These are phyloP conservation scores for Tachina grossa DNA, from an alignment of 2,888 invertebrate genomes.

Conservation along the genomic window DNA sequence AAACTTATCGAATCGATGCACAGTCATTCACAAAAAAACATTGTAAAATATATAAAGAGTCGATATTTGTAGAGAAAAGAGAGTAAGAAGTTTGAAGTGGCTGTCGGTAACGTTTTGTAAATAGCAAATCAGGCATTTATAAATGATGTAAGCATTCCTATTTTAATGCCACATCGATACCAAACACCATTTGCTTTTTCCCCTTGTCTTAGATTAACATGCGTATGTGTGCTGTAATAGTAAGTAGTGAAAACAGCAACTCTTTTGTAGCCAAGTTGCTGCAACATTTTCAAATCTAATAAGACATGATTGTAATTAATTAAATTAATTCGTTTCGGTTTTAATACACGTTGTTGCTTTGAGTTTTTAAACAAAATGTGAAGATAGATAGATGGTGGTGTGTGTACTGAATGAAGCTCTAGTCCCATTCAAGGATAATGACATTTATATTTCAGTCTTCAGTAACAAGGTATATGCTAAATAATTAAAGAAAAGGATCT, in stretches of 20 bases:
- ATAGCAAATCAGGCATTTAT: constrained; percentile 82
- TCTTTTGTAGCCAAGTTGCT: constrained; percentile 45
- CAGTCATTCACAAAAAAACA: background rate
- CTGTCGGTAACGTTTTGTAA: constrained; percentile 79
- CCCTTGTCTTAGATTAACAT: constrained; percentile 2
- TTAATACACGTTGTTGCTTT: constrained; percentile 80
- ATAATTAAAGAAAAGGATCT: no score
- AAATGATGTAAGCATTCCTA: constrained; percentile 80
- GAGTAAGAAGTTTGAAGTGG: constrained; percentile 48
- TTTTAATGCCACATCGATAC: constrained; percentile 59
- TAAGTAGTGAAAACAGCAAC: constrained; percentile 18
- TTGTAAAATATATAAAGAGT: constrained; percentile 6
- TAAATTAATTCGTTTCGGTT: constrained; percentile 83
- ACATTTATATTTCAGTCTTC: constrained; percentile 55
- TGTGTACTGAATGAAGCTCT: constrained; percentile 19
- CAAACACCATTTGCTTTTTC: constrained; percentile 66
- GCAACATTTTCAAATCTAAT: constrained; percentile 78
- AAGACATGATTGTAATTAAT: constrained; percentile 83
- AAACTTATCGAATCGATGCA: constrained; percentile 69
- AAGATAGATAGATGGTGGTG: background rate
- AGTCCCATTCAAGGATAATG: constrained; percentile 67
- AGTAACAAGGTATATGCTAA: constrained; percentile 20
- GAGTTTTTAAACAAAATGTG: constrained; percentile 27
- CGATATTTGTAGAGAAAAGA: constrained; percentile 17
- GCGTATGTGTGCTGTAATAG: constrained; percentile 13